A percentile compares a stretch with the other conserved stretches of the same genome.
These are phyloP conservation scores for Selenia dentaria DNA, from an alignment of 2,888 invertebrate species.

Conservation along the genomic window DNA sequence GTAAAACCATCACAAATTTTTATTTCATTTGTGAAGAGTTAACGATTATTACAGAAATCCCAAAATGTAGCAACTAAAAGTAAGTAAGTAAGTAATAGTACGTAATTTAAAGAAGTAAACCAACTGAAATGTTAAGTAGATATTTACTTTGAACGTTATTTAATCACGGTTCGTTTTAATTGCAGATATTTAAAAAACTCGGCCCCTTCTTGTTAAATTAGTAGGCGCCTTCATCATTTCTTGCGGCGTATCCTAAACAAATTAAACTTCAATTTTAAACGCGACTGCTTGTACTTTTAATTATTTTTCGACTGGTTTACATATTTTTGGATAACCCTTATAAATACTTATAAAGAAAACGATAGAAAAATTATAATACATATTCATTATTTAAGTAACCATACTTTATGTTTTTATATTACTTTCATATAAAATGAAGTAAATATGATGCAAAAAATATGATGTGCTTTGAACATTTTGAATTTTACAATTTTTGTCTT, in stretches of 20 bases:
- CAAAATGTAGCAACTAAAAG: no score
- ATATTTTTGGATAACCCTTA: not conserved
- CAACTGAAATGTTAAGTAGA: no score
- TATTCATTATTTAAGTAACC: not conserved
- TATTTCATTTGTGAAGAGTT: no score
- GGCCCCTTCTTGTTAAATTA: slow-evolving; percentile 20
- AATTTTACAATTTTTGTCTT: slow-evolving; percentile 4
- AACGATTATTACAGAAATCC: no score
- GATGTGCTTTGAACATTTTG: no score
- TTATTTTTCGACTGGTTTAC: slow-evolving; percentile 20
- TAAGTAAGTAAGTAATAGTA: no score
- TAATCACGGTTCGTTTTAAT: not conserved
- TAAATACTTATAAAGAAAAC: not conserved
- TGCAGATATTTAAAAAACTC: not conserved
- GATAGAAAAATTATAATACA: no score
- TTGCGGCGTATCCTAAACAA: slow-evolving; percentile 9
- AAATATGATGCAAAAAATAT: no score
- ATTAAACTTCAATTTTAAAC: slow-evolving; percentile 20
- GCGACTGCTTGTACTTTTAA: slow-evolving; percentile 12
- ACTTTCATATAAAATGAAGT: not conserved
- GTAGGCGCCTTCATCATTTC: slow-evolving; percentile 22
- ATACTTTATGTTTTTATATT: not conserved
- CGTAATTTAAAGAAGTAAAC: no score
- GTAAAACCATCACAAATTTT: no score
- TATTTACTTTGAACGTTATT: not conserved